Evolutionary conservation across 2,888 invertebrate genomes (phyloP), one percentile per base, ranked within the genome.

Genomic region (Nymphalis c-album): DNA sequence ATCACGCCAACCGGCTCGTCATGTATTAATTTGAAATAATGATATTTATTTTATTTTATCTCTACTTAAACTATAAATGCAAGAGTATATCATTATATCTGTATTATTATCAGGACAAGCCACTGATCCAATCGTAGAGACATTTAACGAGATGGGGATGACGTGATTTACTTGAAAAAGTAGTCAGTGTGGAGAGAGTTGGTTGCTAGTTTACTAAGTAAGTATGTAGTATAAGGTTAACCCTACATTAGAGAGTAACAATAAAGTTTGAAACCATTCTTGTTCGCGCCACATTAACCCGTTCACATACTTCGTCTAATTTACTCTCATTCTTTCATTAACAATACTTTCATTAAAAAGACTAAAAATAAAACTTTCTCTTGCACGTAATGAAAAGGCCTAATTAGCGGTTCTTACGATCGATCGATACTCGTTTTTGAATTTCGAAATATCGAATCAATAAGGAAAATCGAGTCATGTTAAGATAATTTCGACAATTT

Each of bases 291-390:
- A 53, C 53, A 55, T 31, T 55, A 31, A 55, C 53, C 31, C 16
- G 26, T 55, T 55, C 26, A 55, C 50, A 50, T 50, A 50, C 50
- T 10, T n/a, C 20, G 50, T 31, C 17, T 13, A 26, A 55, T 55
- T 26, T 31, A 17, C 53, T 55, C 31, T 31, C 26, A 26, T 31
- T 55, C 26, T 31, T 55, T 31, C 22, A 22, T 1, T 22, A 55
- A 55, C 53, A 55, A 55, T 55, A n/a, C 53, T 55, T 55, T 55
- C 47, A n/a, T 61, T 60, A 22, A 46, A 55, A 47, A 35, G 31
- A 46, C 17, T 35, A 45, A 58, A 35, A 59, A 50, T n/a, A 47
- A 48, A 47, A 55, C 61, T 68, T 68, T 68, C 68, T 58, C 64
- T 64, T 13, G 64, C 68, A 35, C 47, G 46, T 60, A 48, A 48